These are phyloP conservation scores for Ophiodon elongatus DNA, from an alignment of 2,113 vertebrate species.

Conservation along the genomic window DNA sequence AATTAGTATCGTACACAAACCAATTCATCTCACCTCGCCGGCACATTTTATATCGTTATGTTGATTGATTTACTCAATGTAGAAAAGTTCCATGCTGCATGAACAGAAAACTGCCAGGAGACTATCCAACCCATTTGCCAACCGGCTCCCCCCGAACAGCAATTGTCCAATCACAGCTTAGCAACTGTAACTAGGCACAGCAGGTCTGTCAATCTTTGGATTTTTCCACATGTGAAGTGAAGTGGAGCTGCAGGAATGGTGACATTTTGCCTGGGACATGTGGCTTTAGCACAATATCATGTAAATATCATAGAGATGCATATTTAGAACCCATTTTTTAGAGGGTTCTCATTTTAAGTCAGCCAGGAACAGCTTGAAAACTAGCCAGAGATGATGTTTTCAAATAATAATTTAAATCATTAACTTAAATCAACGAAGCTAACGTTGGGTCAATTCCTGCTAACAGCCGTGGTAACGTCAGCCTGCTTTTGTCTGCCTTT, in stretches of 20 bases:
- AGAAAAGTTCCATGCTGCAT: background rate
- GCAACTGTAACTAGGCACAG: constrained; percentile 14
- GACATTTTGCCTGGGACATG: background rate
- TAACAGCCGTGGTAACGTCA: background rate
- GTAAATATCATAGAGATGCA: background rate
- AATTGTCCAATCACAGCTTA: constrained; percentile 9
- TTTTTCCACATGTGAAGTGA: constrained; percentile 14
- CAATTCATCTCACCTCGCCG: constrained; percentile 7
- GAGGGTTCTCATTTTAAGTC: background rate
- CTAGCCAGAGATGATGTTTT: background rate
- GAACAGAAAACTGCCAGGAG: constrained; percentile 1
- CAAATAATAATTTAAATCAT: background rate
- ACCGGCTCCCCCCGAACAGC: background rate
- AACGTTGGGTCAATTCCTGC: background rate
- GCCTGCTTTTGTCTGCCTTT: background rate
- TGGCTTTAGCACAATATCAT: background rate
- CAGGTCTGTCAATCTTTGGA: constrained; percentile 1
- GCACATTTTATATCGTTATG: background rate
- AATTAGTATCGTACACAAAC: background rate
- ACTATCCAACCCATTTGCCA: background rate
- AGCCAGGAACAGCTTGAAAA: background rate
- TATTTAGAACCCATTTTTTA: background rate
- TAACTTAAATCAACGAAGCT: background rate
- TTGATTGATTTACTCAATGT: background rate
- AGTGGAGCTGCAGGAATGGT: background rate